phyloP scores from a whole-genome alignment of 2,888 invertebrate species.

The Listrodromus nycthemerus region DNA sequence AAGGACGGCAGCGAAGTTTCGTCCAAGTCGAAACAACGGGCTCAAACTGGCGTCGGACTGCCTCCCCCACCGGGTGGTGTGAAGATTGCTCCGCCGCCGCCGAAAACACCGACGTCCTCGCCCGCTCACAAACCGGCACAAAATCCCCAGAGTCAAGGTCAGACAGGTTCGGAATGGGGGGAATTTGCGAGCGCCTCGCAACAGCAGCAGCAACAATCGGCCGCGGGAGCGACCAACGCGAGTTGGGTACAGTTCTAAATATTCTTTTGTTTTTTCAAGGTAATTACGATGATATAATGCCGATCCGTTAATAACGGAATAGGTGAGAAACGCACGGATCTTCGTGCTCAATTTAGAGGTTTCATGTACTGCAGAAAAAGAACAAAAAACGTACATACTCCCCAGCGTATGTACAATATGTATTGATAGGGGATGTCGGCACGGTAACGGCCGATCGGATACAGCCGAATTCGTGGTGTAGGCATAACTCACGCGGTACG shows the following conservation, averaged over 20 bases:
- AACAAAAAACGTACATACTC: constrained; percentile 50
- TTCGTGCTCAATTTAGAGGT: constrained; percentile 51
- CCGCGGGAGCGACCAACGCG: constrained; percentile 78
- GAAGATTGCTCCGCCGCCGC: constrained; percentile 91
- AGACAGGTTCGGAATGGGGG: constrained; percentile 89
- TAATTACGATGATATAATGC: constrained; percentile 32
- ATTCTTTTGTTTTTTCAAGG: constrained; percentile 22
- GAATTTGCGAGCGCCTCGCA: constrained; percentile 88
- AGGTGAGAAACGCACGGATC: constrained; percentile 55
- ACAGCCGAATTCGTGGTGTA: constrained; percentile 37
- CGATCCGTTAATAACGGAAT: constrained; percentile 45
- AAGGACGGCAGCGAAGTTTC: constrained; percentile 93
- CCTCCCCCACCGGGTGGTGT: constrained; percentile 94
- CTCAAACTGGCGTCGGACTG: constrained; percentile 87
- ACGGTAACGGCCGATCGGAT: constrained; percentile 35
- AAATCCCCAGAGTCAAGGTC: constrained; percentile 83
- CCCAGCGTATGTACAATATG: constrained; percentile 57
- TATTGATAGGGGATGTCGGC: constrained; percentile 52
- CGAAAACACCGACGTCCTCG: constrained; percentile 88
- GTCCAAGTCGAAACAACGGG: constrained; percentile 88
- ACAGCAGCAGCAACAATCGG: constrained; percentile 69
- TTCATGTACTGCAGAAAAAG: constrained; percentile 40
- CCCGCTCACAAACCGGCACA: constrained; percentile 90
- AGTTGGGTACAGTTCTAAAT: constrained; percentile 84
- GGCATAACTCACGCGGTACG: constrained; percentile 29